Evolutionary conservation across 2,888 invertebrate genomes (phyloP), one percentile per base, ranked within the genome.

Genomic region (Lottia gigantea): DNA sequence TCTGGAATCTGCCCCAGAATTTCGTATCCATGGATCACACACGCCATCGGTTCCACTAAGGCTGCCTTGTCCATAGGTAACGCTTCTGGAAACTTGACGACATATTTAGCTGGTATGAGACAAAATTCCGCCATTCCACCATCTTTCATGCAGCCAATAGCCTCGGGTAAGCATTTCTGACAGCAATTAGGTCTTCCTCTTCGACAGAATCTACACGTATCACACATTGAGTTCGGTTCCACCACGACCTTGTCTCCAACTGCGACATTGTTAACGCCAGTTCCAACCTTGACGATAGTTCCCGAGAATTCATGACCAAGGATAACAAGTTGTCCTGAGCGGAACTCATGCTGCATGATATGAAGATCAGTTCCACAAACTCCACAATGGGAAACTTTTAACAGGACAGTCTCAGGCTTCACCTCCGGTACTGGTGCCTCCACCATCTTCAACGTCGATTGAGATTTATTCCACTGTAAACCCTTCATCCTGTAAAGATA

Each of bases 361-460:
- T 55, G 55, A 19, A 55, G 55, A 55, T 55, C 55, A 2, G 55
- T 55, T 55, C 55, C 55, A 55, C 55, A 55, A 0, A 55, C 55
- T 55, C 55, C 55, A 55, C 19, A n/a, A 55, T 55, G 55, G n/a
- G 55, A 55, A 19, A 55, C 55, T 23, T 55, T 23, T 23, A 55
- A 11, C 55, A 55, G 55, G 8, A 55, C 55, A n/a, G 19, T 19
- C 7, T n/a, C 55, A n/a, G n/a, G 19, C n/a, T n/a, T 55, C 8
- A 55, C 55, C 7, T 55, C 55, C 55, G 55, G 55, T n/a, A 55
- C 15, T 19, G n/a, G n/a, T 19, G 19, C 55, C n/a, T 11, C 23
- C 2, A 55, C 23, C n/a, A 19, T 0, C 3, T 55, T 55, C 55
- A 55, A 19, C 19, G 55, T 55, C 55, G 23, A 19, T 19, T 55